Evolutionary conservation across 2,888 invertebrate genomes (phyloP), one percentile per base, ranked within the genome.

Genomic region (Criorhina ranunculi): DNA sequence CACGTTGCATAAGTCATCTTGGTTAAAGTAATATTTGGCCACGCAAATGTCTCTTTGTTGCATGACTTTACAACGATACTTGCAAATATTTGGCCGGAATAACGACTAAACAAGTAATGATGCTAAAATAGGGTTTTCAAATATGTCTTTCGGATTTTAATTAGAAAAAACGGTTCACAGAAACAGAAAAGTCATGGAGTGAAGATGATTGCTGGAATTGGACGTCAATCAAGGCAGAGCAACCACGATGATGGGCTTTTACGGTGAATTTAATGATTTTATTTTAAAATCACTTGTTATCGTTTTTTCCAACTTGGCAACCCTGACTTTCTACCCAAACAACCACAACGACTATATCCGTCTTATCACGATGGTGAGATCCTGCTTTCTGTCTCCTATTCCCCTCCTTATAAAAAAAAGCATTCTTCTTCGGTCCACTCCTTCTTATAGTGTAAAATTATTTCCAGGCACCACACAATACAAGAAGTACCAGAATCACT

Each of bases 401-500:
- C 12, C 35, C 12, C 2, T 3, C 4, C 49, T 44, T 44, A 44
- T 62, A 44, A 62, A 44, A 59, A 42, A 15, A 5, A 24, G 4
- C 11, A 46, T 35, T 35, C 53, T 12, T 29, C 31, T 55, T 17
- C 5, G 29, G 0, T 35, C 40, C 46, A 70, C 40, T 62, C 57
- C 49, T 46, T 62, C 46, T n/a, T 42, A 40, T 40, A 33, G 49
- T 44, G 72, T 66, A 64, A 64, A 72, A 66, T 72, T 33, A 64
- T 64, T 62, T 15, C 11, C 24, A 57, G 35, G 46, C 53, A 69
- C 9, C 35, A 37, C 42, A 72, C 37, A 44, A 51, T 66, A 44
- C 55, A 51, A 51, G 15, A 79, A 59, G 57, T 70, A 59, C 57
- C 15, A 29, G 11, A 62, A 55, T 24, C 49, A 64, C 40, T 69